Evolutionary conservation across 2,113 vertebrate species (phyloP), one percentile per base, ranked within the genome.

Genomic region (Cryptotis parvus): DNA sequence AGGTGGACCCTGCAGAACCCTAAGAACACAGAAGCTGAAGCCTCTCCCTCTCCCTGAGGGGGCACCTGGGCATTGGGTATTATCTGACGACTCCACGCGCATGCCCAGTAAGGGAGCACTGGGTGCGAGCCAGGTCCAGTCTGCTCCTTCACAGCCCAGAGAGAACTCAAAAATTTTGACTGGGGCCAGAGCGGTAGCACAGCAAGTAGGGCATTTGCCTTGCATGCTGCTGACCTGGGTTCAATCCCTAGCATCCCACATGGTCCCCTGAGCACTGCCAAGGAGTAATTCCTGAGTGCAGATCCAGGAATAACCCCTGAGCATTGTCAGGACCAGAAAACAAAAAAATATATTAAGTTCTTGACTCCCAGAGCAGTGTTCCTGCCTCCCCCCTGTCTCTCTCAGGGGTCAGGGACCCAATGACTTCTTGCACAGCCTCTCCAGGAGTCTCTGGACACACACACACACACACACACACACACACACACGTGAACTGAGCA

Each of bases 81-180:
- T 72, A 26, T 65, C 69, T 52, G 31, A 84, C 78, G 90, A 26
- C 22, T 16, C 73, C 37, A 78, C 26, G 33, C 3, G 26, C 29
- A 6, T 49, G 82, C 68, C 73, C 10, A 58, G 69, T 41, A 49
- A 84, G 76, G 77, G 86, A 15, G 22, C 20, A 58, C n/a, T 20
- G 61, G 70, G 29, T 45, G 29, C 0, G 24, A 5, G 63, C 69
- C 86, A 39, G 31, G 49, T 80, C 91, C 9, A 45, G 74, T 15
- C 72, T 77, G n/a, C 20, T 24, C 55, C 55, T 73, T 49, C 49
- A 80, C 29, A 24, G 0, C 61, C 43, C 39, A 85, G 29, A 88
- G 63, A 92, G 39, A 94, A 73, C 27, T 22, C 6, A 55, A 15
- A n/a, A n/a, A n/a, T n/a, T n/a, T n/a, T n/a, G n/a, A n/a, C n/a